Base-by-base conservation (phyloP, 1,140 invertebrate genomes). In the Ostrea denselamellosa region DNA sequence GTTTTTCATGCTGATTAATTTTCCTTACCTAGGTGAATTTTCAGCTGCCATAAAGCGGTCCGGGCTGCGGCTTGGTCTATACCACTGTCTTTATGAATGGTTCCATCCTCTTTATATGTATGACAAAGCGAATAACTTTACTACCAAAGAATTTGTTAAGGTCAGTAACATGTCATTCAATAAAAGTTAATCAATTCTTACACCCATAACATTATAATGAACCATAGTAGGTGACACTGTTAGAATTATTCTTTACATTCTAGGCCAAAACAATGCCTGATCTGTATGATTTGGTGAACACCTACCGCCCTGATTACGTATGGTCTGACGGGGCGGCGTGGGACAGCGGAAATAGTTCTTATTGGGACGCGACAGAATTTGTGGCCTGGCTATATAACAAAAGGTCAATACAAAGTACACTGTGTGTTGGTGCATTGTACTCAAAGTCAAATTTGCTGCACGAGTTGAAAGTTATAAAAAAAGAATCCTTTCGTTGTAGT, bases 21-120 rank as follows among this genome's bases (percentile, higher is more conserved):
- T 58, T 58, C 9, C 56, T 14, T 34, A 25, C 22, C 51, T 52
- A 83, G 81, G 81, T n/a, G 81, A 83, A n/a, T 52, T 83, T 7
- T 83, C 68, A 28, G 28, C 22, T 10, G 68, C 68, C 22, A 71
- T 71, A 71, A 71, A 71, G 68, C 28, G 25, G 44, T 93, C 93
- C 9, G 90, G 93, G 8, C 82, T 96, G 8, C 93, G 93, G 82
- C 98, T 98, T 95, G 98, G 98, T 2, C 94, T 98, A 0, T 99
- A 98, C 93, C 97, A 98, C 93, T 98, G 98, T 0, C 92, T 98
- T 7, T 98, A 97, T 92, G 98, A 98, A 94, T 98, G 98, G 97
- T 99, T 96, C 92, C 97, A 99, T 95, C 98, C 98, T 0, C 94
- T 98, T 51, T 98, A 97, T 93, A 91, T 97, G 44, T 92, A 96